Base-by-base conservation (phyloP, 2,888 invertebrate genomes). In the Drosophila melanosoma region DNA sequence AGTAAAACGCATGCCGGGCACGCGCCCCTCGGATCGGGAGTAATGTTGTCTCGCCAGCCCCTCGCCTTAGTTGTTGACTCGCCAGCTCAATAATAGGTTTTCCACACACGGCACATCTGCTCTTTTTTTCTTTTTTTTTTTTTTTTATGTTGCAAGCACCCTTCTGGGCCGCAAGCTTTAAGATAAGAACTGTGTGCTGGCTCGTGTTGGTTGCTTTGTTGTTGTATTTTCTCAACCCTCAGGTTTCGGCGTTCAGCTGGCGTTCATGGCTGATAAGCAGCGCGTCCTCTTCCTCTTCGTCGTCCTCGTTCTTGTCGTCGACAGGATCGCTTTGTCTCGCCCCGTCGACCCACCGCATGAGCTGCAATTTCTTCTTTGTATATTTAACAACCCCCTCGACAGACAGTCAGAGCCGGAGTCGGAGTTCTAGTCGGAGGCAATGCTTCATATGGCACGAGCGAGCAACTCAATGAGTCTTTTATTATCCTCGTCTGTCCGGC, bases 261-360 rank as follows among this genome's bases (percentile, higher is more conserved):
- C 81, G 20, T 29, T 59, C 79, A 76, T 85, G 86, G 69, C 88
- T 82, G 90, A 85, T 87, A 87, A 77, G 88, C 83, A 67, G 40
- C 38, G 64, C 35, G 45, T 45, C 45, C 45, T 67, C 69, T 63
- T 10, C 54, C 60, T 48, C 42, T 66, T 76, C 38, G 35, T 36
- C 45, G 54, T 38, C 23, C 59, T 58, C 36, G 57, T 60, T 38
- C 65, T 67, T 68, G 71, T 76, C 74, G 74, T 62, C 64, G 40
- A n/a, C 86, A 85, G 88, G 80, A 86, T 85, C 87, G 83, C 74
- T 82, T 69, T 79, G 83, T 80, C 69, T 87, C 81, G 69, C 60
- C 82, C 73, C 80, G 76, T 63, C 51, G 42, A 29, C 64, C 60
- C 73, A 61, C 75, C 71, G 76, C 89, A 89, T 76, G 82, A 69